Evolutionary conservation across 2,113 vertebrate genomes (phyloP).

Genomic region (Lampris incognitus): DNA sequence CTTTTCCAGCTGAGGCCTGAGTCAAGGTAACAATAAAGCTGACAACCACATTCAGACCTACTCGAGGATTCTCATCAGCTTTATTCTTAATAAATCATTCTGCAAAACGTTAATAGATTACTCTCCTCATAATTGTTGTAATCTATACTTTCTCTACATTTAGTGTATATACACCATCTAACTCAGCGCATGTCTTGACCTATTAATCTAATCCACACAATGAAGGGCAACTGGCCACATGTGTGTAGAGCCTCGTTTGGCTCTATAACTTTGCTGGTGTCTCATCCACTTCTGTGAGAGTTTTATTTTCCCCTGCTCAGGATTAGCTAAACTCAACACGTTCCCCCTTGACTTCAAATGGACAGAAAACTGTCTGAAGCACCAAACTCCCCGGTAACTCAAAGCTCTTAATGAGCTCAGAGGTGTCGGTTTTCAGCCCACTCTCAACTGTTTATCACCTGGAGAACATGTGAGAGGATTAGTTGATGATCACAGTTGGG

Average conservation of each 20-base stretch:
- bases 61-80: not conserved
- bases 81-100: not conserved
- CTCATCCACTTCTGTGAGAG: constrained; percentile 26
- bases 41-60: not conserved
- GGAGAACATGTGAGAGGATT: constrained; percentile 57
- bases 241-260: constrained; percentile 7
- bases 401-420: constrained; percentile 64
- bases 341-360: constrained; percentile 69
- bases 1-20: no score
- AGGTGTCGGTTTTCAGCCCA: constrained; percentile 55
- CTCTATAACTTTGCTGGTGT: constrained; percentile 29
- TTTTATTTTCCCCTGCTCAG: constrained; percentile 31
- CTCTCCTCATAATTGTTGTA: not conserved
- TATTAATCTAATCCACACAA: not conserved
- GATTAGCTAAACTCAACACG: constrained; percentile 58
- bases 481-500: constrained; percentile 34
- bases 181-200: no score
- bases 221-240: constrained; percentile 33
- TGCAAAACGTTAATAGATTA: not conserved
- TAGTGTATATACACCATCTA: not conserved
- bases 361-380: constrained; percentile 59
- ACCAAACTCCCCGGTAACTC: constrained; percentile 45
- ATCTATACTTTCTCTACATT: not conserved
- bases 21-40: not conserved
- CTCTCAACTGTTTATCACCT: constrained; percentile 61